Percentiles rank a stretch among this genome's conserved stretches.
phyloP scores from a whole-genome alignment of 2,797 vertebrate species.

The Peromyscus nudipes region DNA sequence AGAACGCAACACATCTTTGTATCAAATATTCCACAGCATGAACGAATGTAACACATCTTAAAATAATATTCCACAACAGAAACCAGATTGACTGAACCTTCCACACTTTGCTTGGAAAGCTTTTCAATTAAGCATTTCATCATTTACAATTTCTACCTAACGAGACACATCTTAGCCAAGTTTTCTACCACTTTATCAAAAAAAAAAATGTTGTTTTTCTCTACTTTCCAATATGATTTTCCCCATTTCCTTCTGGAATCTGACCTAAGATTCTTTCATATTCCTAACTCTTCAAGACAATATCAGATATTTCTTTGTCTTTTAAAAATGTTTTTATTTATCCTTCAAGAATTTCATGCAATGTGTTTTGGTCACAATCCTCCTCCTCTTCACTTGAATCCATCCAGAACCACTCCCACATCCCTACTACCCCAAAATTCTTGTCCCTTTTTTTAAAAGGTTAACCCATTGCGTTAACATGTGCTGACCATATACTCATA shows the following conservation, averaged over 20 bases:
- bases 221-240: neutral
- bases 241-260: neutral
- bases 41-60: too few species aligned
- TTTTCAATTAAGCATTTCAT: neutral
- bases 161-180: neutral
- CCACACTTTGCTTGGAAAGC: neutral
- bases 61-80: too few species aligned
- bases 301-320: neutral
- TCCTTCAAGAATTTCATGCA: neutral
- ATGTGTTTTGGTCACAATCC: neutral
- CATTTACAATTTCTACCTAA: neutral
- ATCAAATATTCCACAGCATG: too few species aligned
- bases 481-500: neutral
- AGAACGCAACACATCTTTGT: too few species aligned
- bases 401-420: neutral
- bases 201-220: neutral
- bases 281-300: neutral
- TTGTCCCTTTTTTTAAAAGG: neutral
- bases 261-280: neutral
- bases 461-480: neutral
- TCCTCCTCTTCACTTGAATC: neutral
- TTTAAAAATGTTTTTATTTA: neutral
- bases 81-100: neutral
- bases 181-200: conserved; percentile 12
- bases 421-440: too few species aligned